Evolutionary conservation across 1,140 invertebrate species (phyloP), one percentile per base, ranked within the genome.

Genomic region (Drosophila sp.): DNA sequence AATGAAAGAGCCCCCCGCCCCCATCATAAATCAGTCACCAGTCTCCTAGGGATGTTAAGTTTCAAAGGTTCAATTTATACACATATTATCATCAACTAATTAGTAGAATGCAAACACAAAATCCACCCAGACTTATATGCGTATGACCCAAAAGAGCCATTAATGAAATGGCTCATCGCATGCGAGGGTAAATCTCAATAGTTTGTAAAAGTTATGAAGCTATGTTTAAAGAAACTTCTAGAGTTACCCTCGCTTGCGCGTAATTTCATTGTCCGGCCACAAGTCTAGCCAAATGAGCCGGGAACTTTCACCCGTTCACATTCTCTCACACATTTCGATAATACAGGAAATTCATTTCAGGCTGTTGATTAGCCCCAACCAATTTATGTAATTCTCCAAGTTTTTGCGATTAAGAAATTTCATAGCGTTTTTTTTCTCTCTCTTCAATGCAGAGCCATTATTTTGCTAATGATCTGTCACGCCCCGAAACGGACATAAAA

Each of bases 401-500:
- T 25, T 50, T 7, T 50, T 50, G 66, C 67, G 70, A 80, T 79
- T 76, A 69, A 76, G 60, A 69, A 72, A 76, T 79, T 80, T 79
- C 47, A 63, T 58, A 33, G 80, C 33, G 40, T 57, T 72, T 60
- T 50, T 55, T 25, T 47, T 47, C 35, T 40, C 62, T 60, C 40
- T 55, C 60, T 35, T 27, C 27, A 50, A 61, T 66, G 61, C 64
- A 65, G 41, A 29, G 47, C 41, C 68, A 58, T 76, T 50, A 50
- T 50, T 50, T 50, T 40, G 71, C 61, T 84, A 76, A 84, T 80
- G 81, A 84, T 84, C 67, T 60, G 82, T 55, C 83, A 87, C 82
- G 82, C 83, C 82, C 71, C 44, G 63, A 32, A 63, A 71, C 77
- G 60, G 69, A 61, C 82, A 84, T 81, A 81, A 85, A 84, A 83